A percentile compares a stretch with the other conserved stretches of the same genome.
Conservation (phyloP, 1,140 invertebrate genomes). For the Heliconius congener region DNA sequence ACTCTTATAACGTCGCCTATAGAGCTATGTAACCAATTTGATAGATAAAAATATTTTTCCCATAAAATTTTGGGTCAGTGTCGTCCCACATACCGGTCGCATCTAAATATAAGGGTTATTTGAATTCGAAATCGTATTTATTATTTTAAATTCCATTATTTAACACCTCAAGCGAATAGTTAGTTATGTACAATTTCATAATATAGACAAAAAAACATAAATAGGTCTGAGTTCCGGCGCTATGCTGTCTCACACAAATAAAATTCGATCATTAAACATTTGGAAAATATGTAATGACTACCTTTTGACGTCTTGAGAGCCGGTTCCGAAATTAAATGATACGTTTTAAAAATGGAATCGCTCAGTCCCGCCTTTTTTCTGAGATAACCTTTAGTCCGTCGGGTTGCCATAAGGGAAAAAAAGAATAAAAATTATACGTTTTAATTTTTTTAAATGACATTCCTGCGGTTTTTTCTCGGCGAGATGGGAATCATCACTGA, state of each 20-base stretch:
- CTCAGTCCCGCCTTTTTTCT: conserved; percentile 78
- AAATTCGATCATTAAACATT: conserved; percentile 57
- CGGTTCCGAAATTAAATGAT: conserved; percentile 81
- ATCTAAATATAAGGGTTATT: conserved; percentile 69
- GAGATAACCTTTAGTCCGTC: conserved; percentile 80
- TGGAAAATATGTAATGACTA: conserved; percentile 77
- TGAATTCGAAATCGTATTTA: conserved; percentile 70
- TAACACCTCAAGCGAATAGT: conserved; percentile 15
- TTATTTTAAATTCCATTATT: conserved; percentile 37
- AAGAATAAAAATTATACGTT: conserved; percentile 67
- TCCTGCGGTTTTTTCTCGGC: conserved; percentile 78
- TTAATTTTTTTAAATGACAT: conserved; percentile 81
- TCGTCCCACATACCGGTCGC: conserved; percentile 63
- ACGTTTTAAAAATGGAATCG: conserved; percentile 82
- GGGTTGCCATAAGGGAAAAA: conserved; percentile 71
- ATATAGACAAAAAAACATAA: conserved; percentile 22
- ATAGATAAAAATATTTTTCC: conserved; percentile 61
- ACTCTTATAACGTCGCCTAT: conserved; percentile 42
- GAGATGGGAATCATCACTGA: conserved; percentile 68
- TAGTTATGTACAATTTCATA: background rate
- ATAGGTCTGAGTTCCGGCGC: conserved; percentile 58
- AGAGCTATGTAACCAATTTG: conserved; percentile 38
- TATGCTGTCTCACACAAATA: conserved; percentile 63
- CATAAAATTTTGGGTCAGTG: conserved; percentile 74
- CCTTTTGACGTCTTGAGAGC: conserved; percentile 80